Evolutionary conservation across 2,888 invertebrate genomes (phyloP), one percentile per base, ranked within the genome.

Genomic region (Catocala nupta): DNA sequence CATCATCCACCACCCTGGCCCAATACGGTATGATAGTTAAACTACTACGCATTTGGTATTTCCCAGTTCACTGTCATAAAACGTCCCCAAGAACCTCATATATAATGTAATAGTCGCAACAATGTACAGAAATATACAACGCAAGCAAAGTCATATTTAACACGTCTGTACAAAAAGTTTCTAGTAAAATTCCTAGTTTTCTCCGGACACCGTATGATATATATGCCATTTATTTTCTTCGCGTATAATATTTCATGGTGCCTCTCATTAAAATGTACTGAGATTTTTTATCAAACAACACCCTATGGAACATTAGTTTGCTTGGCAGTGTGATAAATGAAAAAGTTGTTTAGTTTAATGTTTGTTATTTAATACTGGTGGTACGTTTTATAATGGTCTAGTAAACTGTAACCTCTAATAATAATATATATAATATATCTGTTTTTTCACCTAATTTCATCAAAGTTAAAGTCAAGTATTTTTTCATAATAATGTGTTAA

Each of bases 171-270:
- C 39, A 52, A 34, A 59, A 45, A 52, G 3, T 52, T n/a, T 36
- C 13, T 45, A 36, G n/a, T 45, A 51, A 39, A 44, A 51, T 57
- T 44, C 49, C 12, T 51, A 51, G 51, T 45, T 42, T 45, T 13
- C 13, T 33, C 44, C n/a, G 12, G 12, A 16, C 34, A 11, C 36
- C 39, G 10, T 50, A n/a, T 34, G 16, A 51, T 39, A 45, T 12
- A 56, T 5, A 56, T 12, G 25, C 25, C 25, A 59, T 59, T 59
- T 59, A 42, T 53, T 47, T 52, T 25, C 36, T 25, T 9, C 5
- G 8, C 34, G 25, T 36, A 36, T 58, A 51, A 58, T 45, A 58
- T 45, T 45, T 58, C 57, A 44, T 51, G n/a, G 16, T 5, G n/a
- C 6, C 9, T 51, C n/a, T 44, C 34, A 36, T 58, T 44, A 33